phyloP scores from a whole-genome alignment of 2,113 vertebrate species.

The Uria lomvia region DNA sequence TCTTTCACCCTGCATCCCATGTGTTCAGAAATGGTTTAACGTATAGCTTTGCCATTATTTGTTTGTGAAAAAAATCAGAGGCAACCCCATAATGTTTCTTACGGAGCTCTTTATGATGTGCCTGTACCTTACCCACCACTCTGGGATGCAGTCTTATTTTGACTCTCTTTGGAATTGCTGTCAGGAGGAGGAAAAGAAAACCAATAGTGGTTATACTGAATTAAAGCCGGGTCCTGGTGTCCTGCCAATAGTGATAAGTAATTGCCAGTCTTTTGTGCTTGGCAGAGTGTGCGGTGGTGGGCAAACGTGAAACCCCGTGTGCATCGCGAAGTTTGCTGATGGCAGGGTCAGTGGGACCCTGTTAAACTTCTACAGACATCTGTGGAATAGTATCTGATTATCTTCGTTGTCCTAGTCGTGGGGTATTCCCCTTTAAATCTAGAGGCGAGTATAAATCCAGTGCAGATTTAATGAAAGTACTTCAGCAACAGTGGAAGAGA shows the following conservation, averaged over 20 bases:
- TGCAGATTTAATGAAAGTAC: neutral
- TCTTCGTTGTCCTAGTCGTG: neutral
- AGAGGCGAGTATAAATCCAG: neutral
- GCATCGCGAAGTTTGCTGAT: fast-evolving
- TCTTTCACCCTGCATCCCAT: neutral
- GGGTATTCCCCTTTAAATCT: neutral
- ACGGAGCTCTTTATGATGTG: neutral
- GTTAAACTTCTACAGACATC: neutral
- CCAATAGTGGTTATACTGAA: neutral
- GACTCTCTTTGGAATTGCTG: neutral
- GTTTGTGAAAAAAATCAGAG: neutral
- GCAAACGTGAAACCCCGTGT: neutral
- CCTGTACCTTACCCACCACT: neutral
- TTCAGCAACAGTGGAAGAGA: neutral
- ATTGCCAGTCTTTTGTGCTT: neutral
- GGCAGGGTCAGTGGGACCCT: neutral
- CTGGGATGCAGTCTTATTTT: neutral
- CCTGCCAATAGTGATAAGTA: neutral
- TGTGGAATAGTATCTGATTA: neutral
- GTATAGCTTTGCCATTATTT: neutral
- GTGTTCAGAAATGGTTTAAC: neutral
- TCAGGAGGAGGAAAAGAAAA: neutral
- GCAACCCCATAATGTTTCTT: neutral
- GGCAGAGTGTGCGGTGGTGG: neutral
- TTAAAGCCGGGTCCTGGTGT: neutral